Evolutionary conservation across 2,113 vertebrate species (phyloP).

Genomic region (Aptenodytes patagonicus): DNA sequence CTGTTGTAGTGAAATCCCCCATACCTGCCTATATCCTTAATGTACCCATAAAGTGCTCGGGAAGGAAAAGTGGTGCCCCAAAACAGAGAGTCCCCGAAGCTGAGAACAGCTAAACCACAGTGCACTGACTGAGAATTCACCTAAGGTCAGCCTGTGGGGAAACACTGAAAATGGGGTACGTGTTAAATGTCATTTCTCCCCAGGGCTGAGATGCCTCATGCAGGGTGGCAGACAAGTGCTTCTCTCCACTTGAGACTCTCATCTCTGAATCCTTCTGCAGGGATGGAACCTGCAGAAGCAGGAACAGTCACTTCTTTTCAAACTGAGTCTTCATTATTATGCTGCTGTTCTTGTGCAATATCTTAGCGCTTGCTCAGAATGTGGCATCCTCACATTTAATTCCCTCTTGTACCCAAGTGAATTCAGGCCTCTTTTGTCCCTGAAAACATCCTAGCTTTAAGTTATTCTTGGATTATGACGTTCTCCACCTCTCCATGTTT

Average conservation of each 20-base stretch:
- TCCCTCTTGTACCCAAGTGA: neutral
- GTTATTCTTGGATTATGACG: neutral
- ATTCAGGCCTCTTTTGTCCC: neutral
- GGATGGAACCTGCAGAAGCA: neutral
- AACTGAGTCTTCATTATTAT: neutral
- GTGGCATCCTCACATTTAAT: neutral
- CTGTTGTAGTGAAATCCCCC: neutral
- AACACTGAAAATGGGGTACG: neutral
- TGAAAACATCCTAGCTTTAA: neutral
- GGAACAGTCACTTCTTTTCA: neutral
- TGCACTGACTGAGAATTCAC: neutral
- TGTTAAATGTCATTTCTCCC: neutral
- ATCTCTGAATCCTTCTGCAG: neutral
- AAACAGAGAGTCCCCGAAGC: neutral
- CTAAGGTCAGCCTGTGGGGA: neutral
- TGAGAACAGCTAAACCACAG: neutral
- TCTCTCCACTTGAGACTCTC: neutral
- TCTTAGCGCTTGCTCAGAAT: neutral
- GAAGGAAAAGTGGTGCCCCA: neutral
- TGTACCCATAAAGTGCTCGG: neutral
- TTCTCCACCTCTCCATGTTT: neutral
- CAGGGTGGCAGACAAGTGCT: neutral
- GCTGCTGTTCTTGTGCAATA: neutral
- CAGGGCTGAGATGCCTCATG: neutral
- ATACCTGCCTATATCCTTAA: neutral